Conservation (phyloP, 1,140 invertebrate genomes). For the Cotesia typhae region DNA sequence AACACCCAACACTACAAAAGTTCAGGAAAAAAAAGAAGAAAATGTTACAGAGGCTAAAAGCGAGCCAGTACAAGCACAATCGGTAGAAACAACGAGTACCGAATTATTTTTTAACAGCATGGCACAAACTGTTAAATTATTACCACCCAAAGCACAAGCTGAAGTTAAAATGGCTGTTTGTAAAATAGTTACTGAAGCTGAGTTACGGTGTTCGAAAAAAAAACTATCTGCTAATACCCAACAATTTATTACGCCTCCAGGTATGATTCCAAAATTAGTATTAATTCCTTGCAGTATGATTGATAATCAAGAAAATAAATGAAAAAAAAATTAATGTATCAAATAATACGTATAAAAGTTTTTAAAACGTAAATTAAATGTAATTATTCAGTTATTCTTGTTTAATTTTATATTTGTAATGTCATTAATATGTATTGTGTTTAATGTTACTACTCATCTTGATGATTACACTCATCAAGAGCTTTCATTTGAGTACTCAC, state of each 20-base stretch:
- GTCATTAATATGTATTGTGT: too few species aligned
- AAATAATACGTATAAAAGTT: background rate
- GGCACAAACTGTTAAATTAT: slow-evolving; percentile 56
- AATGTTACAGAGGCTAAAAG: background rate
- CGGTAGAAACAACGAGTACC: slow-evolving; percentile 47
- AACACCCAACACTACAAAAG: background rate
- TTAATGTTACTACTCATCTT: too few species aligned
- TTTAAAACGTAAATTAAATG: too few species aligned
- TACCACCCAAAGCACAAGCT: slow-evolving; percentile 56
- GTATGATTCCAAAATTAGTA: slow-evolving; percentile 53
- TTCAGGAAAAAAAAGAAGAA: background rate
- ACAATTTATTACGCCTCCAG: slow-evolving; percentile 42
- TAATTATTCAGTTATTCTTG: too few species aligned
- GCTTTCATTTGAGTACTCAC: too few species aligned
- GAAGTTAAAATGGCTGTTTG: slow-evolving; percentile 62
- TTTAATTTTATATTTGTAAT: too few species aligned
- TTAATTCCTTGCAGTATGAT: slow-evolving; percentile 55
- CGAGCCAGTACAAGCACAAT: background rate
- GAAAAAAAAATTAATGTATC: slow-evolving; percentile 18
- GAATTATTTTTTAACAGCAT: slow-evolving; percentile 61
- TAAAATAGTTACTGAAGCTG: slow-evolving; percentile 59
- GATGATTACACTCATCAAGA: too few species aligned
- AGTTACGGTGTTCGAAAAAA: slow-evolving; percentile 47
- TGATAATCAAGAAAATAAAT: slow-evolving; percentile 42
- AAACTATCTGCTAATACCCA: slow-evolving; percentile 34